These are phyloP conservation scores for Setophaga petechia DNA, from an alignment of 2,113 vertebrate genomes.

Conservation along the genomic window DNA sequence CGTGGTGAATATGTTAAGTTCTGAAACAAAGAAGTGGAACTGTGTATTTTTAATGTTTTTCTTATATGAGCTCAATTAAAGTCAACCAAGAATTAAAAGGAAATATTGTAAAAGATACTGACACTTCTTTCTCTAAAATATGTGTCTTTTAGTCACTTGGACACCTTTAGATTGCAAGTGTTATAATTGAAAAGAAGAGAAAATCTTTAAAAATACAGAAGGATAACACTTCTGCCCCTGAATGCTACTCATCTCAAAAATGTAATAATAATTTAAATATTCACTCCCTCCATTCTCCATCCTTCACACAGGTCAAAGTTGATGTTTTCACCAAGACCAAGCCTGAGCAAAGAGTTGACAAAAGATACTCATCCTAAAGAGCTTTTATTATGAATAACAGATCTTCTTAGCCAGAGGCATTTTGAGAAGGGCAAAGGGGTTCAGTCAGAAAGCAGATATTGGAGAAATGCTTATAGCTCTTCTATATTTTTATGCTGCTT, in stretches of 20 bases:
- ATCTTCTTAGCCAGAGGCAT: conserved; percentile 15
- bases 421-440: background rate
- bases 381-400: background rate
- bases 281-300: background rate
- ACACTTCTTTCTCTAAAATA: background rate
- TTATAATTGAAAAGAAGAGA: background rate
- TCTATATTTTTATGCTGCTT: background rate
- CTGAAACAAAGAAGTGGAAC: background rate
- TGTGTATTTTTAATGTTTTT: background rate
- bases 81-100: background rate
- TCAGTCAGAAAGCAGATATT: background rate
- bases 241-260: background rate
- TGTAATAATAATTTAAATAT: background rate
- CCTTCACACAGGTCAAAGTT: background rate
- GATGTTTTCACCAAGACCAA: background rate
- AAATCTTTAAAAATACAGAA: background rate
- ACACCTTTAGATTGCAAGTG: background rate
- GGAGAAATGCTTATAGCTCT: background rate
- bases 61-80: background rate
- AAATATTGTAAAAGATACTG: background rate
- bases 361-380: background rate
- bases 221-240: background rate
- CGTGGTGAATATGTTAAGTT: background rate
- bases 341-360: background rate
- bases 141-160: background rate